Conservation (phyloP, 2,888 invertebrate species). For the Physocephala rufipes region DNA sequence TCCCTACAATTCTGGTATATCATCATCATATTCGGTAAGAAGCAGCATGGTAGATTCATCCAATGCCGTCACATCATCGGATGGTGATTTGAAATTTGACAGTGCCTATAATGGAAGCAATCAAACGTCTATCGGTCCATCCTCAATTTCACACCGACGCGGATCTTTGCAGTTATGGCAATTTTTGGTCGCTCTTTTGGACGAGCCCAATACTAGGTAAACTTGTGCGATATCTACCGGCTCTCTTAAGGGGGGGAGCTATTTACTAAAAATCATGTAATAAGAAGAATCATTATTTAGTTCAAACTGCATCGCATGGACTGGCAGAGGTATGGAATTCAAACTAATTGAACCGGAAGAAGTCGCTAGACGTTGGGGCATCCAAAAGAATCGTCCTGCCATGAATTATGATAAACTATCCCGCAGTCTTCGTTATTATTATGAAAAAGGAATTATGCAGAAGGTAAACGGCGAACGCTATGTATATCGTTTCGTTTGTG, state of each 20-base stretch:
- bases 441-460: conserved; percentile 99
- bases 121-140: conserved; percentile 53
- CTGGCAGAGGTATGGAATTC: conserved; percentile 93
- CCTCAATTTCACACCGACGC: conserved; percentile 70
- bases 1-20: conserved; percentile 61
- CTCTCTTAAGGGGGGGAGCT: too few relatives aligned
- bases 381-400: conserved; percentile 95
- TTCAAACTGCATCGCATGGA: conserved; percentile 91
- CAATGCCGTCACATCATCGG: conserved; percentile 61
- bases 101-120: conserved; percentile 59
- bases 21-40: conserved; percentile 62
- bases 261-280: background rate
- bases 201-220: conserved; percentile 71
- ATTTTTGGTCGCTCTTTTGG: conserved; percentile 85
- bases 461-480: conserved; percentile 96
- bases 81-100: conserved; percentile 61
- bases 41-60: conserved; percentile 57
- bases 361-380: conserved; percentile 94
- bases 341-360: conserved; percentile 96
- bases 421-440: conserved; percentile 93
- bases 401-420: conserved; percentile 98
- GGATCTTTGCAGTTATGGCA: conserved; percentile 95
- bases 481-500: conserved; percentile 96
- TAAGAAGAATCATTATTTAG: conserved; percentile 56
- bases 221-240: background rate